A percentile compares a stretch with the other conserved stretches of the same genome.
phyloP scores from a whole-genome alignment of 2,888 invertebrate species.

The Acanthococcus lagerstroemiae region DNA sequence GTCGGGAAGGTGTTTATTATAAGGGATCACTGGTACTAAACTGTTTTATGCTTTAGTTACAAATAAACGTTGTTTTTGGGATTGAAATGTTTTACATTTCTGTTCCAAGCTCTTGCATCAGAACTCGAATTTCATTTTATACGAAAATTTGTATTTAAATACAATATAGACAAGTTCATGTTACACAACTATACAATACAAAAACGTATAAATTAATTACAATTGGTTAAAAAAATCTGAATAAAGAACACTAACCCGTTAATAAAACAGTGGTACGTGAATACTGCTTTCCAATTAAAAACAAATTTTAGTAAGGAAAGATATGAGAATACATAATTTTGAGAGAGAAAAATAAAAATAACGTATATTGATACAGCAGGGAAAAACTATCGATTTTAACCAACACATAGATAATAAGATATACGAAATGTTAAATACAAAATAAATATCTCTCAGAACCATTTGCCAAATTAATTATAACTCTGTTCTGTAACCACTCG shows the following conservation, averaged over 20 bases:
- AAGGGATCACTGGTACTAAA: background rate
- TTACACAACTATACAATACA: conserved; percentile 24
- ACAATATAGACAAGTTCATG: conserved; percentile 13
- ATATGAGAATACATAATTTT: background rate
- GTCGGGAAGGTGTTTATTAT: background rate
- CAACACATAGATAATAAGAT: background rate
- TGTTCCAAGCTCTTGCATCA: too few relatives aligned
- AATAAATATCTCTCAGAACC: background rate
- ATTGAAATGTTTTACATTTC: too few relatives aligned
- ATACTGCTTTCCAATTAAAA: conserved; percentile 9
- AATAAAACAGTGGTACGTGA: conserved; percentile 10
- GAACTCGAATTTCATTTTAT: too few relatives aligned
- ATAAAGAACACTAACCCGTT: background rate
- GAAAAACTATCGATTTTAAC: background rate
- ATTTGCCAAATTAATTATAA: background rate
- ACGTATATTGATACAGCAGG: background rate
- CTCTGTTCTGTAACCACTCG: background rate
- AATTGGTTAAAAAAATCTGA: conserved; percentile 12
- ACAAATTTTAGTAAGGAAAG: conserved; percentile 2
- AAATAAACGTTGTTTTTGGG: too few relatives aligned
- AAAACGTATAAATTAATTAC: conserved; percentile 2
- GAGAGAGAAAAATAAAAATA: background rate
- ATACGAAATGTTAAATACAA: background rate
- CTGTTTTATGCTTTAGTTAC: background rate
- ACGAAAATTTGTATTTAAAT: conserved; percentile 8